A percentile compares a stretch with the other conserved stretches of the same genome.
phyloP scores from a whole-genome alignment of 2,888 invertebrate species.

The Nasonovia ribisnigri region DNA sequence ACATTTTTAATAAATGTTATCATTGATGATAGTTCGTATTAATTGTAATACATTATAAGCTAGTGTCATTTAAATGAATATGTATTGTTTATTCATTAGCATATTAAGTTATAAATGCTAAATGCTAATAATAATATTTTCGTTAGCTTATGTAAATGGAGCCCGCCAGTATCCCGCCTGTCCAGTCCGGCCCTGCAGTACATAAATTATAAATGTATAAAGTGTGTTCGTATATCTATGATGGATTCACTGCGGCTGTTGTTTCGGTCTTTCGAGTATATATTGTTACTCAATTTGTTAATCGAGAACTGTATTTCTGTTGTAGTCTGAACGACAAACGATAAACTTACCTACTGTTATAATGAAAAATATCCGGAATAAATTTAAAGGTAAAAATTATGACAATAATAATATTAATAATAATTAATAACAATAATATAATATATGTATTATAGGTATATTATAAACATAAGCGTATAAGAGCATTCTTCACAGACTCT shows the following conservation, averaged over 20 bases:
- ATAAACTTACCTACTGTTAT: not conserved
- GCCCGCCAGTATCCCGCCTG: not conserved
- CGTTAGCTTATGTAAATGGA: not conserved
- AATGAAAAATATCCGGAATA: conserved; percentile 37
- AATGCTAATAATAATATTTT: not conserved
- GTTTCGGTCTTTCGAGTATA: not conserved
- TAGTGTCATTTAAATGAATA: not conserved
- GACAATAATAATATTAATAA: not conserved
- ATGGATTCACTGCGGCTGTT: not conserved
- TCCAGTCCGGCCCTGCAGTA: not conserved
- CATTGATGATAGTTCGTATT: not conserved
- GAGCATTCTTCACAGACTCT: not conserved
- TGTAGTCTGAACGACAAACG: not conserved
- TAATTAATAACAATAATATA: too few relatives aligned
- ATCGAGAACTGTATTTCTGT: not conserved
- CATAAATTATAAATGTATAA: not conserved
- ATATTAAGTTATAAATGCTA: not conserved
- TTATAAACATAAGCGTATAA: not conserved
- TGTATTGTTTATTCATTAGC: not conserved
- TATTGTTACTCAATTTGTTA: too few relatives aligned
- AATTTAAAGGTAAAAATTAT: conserved; percentile 38
- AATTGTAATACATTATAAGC: not conserved
- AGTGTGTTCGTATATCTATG: not conserved
- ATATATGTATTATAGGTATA: not conserved
- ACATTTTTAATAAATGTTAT: not conserved